A percentile compares a stretch with the other conserved stretches of the same genome.
phyloP scores from a whole-genome alignment of 2,113 vertebrate species.

The Carlito syrichta region DNA sequence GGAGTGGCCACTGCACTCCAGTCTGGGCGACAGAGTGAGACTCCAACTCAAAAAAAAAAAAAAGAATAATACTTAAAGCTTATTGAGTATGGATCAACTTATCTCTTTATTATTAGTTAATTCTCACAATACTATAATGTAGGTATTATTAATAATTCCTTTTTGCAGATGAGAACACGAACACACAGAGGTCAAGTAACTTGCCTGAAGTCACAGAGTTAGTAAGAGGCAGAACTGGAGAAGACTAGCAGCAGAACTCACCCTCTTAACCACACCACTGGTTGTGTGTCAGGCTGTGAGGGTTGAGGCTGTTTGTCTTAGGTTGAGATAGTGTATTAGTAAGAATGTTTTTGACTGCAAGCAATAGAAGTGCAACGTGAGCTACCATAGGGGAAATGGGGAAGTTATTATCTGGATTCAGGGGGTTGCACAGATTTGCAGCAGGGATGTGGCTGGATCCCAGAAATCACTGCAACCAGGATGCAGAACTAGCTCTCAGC shows the following conservation, averaged over 20 bases:
- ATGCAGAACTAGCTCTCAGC: neutral
- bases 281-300: neutral
- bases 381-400: neutral
- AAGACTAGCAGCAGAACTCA: neutral
- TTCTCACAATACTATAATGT: neutral
- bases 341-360: neutral
- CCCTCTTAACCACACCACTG: neutral
- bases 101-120: no score
- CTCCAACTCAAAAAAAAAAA: no score
- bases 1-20: no score
- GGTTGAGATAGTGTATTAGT: neutral
- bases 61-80: no score
- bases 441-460: neutral
- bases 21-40: no score
- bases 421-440: neutral
- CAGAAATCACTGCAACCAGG: neutral
- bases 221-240: neutral
- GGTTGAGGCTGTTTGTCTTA: neutral
- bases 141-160: neutral
- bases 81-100: neutral
- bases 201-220: neutral
- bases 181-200: neutral
- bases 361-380: neutral
- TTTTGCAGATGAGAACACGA: neutral
- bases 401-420: neutral